phyloP scores from a whole-genome alignment of 2,888 invertebrate genomes.

The Theretra japonica region DNA sequence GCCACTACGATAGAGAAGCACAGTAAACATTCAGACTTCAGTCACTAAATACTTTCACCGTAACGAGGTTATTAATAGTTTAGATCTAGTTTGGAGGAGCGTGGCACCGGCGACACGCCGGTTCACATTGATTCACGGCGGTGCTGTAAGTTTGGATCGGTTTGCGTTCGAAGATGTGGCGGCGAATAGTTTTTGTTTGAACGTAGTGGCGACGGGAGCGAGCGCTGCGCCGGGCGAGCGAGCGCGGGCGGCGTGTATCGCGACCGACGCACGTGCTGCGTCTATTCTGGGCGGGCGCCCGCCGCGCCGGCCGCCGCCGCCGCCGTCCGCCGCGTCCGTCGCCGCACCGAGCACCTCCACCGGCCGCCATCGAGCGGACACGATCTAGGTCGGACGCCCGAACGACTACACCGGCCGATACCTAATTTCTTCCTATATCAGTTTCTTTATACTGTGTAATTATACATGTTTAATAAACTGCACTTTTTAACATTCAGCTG shows the following conservation, averaged over 20 bases:
- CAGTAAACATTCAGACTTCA: slow-evolving; percentile 54
- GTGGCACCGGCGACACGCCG: slow-evolving; percentile 37
- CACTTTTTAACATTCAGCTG: background rate
- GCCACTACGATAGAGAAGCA: slow-evolving; percentile 70
- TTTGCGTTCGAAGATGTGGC: slow-evolving; percentile 33
- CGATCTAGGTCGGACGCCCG: slow-evolving; percentile 74
- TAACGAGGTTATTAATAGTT: slow-evolving; percentile 63
- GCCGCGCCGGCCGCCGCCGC: slow-evolving; percentile 58
- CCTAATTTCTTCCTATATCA: background rate
- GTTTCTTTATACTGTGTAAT: background rate
- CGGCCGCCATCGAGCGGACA: slow-evolving; percentile 74
- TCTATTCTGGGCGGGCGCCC: slow-evolving; percentile 79
- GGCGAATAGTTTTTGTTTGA: slow-evolving; percentile 42
- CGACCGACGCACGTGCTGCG: slow-evolving; percentile 81
- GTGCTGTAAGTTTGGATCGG: slow-evolving; percentile 44
- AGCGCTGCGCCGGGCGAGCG: slow-evolving; percentile 43
- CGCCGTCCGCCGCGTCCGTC: slow-evolving; percentile 56
- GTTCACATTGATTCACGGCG: slow-evolving; percentile 52
- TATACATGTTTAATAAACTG: background rate
- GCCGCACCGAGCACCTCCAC: slow-evolving; percentile 46
- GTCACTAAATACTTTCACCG: slow-evolving; percentile 59
- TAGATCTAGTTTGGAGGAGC: slow-evolving; percentile 43
- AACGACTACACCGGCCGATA: slow-evolving; percentile 30
- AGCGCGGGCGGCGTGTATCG: slow-evolving; percentile 66
- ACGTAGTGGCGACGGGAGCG: slow-evolving; percentile 39